Conservation (phyloP, 2,113 vertebrate species). For the Calyptomena viridis region DNA sequence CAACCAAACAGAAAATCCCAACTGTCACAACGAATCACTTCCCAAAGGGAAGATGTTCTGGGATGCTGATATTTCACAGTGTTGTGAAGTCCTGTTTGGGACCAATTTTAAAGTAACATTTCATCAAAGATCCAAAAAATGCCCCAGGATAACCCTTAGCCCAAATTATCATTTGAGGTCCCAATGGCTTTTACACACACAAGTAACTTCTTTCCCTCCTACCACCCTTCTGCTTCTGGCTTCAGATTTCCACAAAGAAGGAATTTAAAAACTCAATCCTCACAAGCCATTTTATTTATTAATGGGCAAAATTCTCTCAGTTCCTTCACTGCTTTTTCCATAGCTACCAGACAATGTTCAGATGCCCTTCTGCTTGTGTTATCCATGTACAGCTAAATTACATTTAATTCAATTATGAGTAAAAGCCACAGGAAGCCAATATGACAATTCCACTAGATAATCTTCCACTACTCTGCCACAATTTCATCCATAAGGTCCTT, state of each 20-base stretch:
- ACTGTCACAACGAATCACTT: neutral
- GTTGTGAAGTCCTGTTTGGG: neutral
- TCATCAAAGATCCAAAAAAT: neutral
- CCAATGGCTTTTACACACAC: neutral
- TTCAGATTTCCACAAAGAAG: neutral
- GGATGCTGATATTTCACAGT: neutral
- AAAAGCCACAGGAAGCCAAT: neutral
- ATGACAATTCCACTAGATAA: neutral
- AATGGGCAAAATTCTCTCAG: neutral
- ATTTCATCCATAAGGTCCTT: neutral
- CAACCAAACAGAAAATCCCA: neutral
- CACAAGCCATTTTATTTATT: neutral
- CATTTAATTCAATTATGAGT: constrained; percentile 11
- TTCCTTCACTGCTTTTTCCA: neutral
- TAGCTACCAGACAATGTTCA: neutral
- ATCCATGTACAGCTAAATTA: neutral
- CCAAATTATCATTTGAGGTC: neutral
- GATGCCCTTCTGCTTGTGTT: neutral
- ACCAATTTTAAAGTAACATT: neutral
- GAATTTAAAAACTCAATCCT: neutral
- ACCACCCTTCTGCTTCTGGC: neutral
- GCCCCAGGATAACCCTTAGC: neutral
- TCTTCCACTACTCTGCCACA: neutral
- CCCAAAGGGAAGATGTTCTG: neutral
- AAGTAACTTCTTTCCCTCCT: neutral